Evolutionary conservation across 2,888 invertebrate genomes (phyloP).

Genomic region (Athalia rosae): DNA sequence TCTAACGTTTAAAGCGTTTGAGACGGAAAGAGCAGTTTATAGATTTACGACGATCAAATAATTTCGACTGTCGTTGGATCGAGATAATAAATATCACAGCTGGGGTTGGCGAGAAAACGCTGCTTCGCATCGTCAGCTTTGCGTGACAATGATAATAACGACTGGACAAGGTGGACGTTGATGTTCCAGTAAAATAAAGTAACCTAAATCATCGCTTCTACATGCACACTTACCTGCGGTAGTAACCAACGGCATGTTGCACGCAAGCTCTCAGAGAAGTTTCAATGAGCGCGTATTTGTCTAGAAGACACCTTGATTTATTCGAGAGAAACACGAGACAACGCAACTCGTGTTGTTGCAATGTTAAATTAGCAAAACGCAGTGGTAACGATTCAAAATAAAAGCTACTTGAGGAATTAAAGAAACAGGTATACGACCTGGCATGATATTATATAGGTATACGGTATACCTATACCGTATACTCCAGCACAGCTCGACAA

Average conservation of each 20-base stretch:
- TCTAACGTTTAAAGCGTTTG: background rate
- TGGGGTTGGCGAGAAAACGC: background rate
- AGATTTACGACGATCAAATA: background rate
- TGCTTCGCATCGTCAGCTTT: background rate
- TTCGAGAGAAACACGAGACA: constrained; percentile 9
- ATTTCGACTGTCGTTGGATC: background rate
- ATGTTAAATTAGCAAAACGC: constrained; percentile 36
- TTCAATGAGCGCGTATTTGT: constrained; percentile 31
- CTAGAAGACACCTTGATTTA: constrained; percentile 33
- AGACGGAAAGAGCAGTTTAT: constrained; percentile 9
- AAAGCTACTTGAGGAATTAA: constrained; percentile 38
- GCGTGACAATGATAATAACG: constrained; percentile 40
- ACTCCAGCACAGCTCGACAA: constrained; percentile 13
- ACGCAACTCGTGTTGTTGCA: background rate
- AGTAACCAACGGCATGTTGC: constrained; percentile 3
- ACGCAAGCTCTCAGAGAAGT: constrained; percentile 32
- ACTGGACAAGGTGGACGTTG: constrained; percentile 24
- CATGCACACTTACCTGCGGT: background rate
- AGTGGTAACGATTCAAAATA: constrained; percentile 33
- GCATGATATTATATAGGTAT: background rate
- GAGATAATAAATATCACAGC: too few relatives aligned
- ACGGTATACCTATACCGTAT: background rate
- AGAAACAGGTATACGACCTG: constrained; percentile 16
- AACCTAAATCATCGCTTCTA: constrained; percentile 17
- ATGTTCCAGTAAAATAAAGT: constrained; percentile 34